These are phyloP conservation scores for Uloborus diversus DNA, from an alignment of 1,140 invertebrate genomes.

Conservation along the genomic window DNA sequence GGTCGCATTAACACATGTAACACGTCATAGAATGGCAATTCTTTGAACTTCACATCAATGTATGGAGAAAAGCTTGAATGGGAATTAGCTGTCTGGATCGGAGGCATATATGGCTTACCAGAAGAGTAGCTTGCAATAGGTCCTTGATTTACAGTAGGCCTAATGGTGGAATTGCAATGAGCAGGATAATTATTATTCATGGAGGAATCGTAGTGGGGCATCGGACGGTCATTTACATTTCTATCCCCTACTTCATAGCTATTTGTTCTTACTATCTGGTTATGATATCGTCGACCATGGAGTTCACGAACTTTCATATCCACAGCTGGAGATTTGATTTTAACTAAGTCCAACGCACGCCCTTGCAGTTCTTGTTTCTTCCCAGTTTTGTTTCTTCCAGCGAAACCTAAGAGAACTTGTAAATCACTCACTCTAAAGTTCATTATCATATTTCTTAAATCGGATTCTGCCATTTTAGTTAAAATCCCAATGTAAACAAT, in stretches of 20 bases:
- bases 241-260: slow-evolving; percentile 18
- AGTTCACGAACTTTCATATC: slow-evolving; percentile 71
- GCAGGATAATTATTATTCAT: slow-evolving; percentile 25
- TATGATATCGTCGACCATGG: slow-evolving; percentile 34
- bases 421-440: slow-evolving; percentile 70
- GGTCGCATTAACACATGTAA: slow-evolving; percentile 87
- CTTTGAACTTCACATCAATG: slow-evolving; percentile 89
- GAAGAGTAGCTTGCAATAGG: slow-evolving; percentile 17
- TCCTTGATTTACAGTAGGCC: slow-evolving; percentile 17
- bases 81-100: not conserved
- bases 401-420: slow-evolving; percentile 79
- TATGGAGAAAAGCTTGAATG: slow-evolving; percentile 73
- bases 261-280: not conserved
- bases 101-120: slow-evolving; percentile 9
- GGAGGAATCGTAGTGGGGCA: not conserved
- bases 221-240: not conserved
- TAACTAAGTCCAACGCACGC: slow-evolving; percentile 79
- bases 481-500: not conserved
- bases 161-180: slow-evolving; percentile 27
- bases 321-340: slow-evolving; percentile 75
- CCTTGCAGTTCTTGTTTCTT: slow-evolving; percentile 86
- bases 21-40: slow-evolving; percentile 92
- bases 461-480: slow-evolving; percentile 37
- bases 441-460: slow-evolving; percentile 68
- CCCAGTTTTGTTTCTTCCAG: slow-evolving; percentile 84